Evolutionary conservation across 2,113 vertebrate genomes (phyloP).

Genomic region (Rhynchomys soricoides): DNA sequence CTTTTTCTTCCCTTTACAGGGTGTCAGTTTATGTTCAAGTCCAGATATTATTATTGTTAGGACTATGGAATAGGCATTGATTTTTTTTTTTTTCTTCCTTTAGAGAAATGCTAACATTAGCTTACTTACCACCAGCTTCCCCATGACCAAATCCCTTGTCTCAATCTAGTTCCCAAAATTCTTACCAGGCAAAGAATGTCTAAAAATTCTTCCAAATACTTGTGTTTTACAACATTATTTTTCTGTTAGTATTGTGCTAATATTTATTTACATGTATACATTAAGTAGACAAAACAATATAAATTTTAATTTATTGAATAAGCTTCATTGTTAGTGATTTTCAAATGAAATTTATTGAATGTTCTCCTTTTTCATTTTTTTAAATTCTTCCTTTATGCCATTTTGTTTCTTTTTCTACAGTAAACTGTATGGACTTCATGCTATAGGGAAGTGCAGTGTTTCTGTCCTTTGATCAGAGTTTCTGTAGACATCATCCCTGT

Average conservation of each 20-base stretch:
- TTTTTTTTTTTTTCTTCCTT: not conserved
- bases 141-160: not conserved
- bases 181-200: not conserved
- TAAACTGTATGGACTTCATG: not conserved
- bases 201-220: not conserved
- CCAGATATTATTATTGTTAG: not conserved
- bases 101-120: slow-evolving; percentile 14
- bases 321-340: slow-evolving; percentile 19
- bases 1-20: slow-evolving; percentile 7
- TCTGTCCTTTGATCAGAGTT: not conserved
- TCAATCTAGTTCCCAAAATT: not conserved
- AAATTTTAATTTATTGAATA: slow-evolving; percentile 1
- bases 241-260: not conserved
- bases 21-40: slow-evolving; percentile 33
- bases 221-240: not conserved
- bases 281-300: not conserved
- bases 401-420: not conserved
- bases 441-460: not conserved
- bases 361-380: not conserved
- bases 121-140: not conserved
- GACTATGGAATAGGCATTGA: not conserved
- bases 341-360: not conserved
- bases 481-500: not conserved
- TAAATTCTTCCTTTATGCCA: not conserved
- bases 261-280: not conserved